Conservation (phyloP, 1,140 invertebrate genomes). For the Monochamus saltuarius region DNA sequence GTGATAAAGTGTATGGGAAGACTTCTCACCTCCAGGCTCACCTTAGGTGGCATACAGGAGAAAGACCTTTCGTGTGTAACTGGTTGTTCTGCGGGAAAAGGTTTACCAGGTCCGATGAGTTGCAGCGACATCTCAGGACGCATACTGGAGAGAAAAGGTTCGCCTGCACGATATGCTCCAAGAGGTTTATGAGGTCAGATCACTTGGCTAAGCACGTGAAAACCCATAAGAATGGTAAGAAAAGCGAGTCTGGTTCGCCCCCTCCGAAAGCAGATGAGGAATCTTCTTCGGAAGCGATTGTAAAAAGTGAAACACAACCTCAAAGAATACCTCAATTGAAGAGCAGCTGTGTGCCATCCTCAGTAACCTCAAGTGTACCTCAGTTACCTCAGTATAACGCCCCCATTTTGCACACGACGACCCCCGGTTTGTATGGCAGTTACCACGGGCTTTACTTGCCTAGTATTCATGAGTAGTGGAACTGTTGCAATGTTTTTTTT, state of each 20-base stretch:
- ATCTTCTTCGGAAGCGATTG: not conserved
- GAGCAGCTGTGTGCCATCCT: not conserved
- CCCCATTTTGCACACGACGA: not conserved
- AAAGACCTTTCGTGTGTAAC: conserved; percentile 72
- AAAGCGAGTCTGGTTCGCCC: conserved; percentile 18
- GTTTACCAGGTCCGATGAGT: conserved; percentile 86
- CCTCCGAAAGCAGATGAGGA: conserved; percentile 7
- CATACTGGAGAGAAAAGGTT: conserved; percentile 85
- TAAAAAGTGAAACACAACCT: not conserved
- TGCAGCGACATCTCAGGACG: conserved; percentile 78
- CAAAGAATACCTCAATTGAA: conserved; percentile 1
- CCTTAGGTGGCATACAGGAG: conserved; percentile 81
- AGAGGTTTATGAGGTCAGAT: conserved; percentile 81
- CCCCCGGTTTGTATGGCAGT: not conserved
- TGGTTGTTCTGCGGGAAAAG: conserved; percentile 83
- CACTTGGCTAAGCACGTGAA: conserved; percentile 83
- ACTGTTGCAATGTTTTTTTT: not conserved
- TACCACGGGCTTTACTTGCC: conserved; percentile 10
- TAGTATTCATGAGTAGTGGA: conserved; percentile 2
- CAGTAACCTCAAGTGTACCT: not conserved
- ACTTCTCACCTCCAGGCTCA: conserved; percentile 89
- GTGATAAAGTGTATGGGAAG: conserved; percentile 88
- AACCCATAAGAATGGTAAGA: conserved; percentile 65
- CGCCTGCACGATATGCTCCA: conserved; percentile 70
- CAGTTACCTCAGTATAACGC: conserved; percentile 2